phyloP scores from a whole-genome alignment of 2,888 invertebrate species.

The Enoplolaimus lenunculus region DNA sequence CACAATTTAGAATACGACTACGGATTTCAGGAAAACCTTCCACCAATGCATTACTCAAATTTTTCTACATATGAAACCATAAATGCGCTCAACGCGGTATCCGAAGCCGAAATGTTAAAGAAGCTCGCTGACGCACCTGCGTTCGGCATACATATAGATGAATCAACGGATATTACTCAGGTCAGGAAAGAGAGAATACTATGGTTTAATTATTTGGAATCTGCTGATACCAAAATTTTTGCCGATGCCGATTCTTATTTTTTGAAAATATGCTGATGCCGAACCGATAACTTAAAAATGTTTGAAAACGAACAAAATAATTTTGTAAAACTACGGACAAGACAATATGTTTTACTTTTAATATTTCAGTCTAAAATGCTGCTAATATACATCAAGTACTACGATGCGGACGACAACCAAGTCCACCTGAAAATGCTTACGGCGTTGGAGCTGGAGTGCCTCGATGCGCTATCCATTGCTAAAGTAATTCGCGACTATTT shows the following conservation, averaged over 20 bases:
- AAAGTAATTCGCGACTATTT: neutral
- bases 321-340: neutral
- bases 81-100: neutral
- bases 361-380: conserved; percentile 6
- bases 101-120: neutral
- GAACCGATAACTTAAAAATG: too few relatives aligned
- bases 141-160: conserved; percentile 7
- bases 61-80: neutral
- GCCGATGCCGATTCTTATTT: too few relatives aligned
- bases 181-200: neutral
- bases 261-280: too few relatives aligned
- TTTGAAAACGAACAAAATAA: too few relatives aligned
- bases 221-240: too few relatives aligned
- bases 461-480: neutral
- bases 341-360: conserved; percentile 1
- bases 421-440: neutral
- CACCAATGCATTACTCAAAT: neutral
- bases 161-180: conserved; percentile 10
- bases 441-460: neutral
- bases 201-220: too few relatives aligned
- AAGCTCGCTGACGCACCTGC: neutral
- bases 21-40: conserved; percentile 8
- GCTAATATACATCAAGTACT: conserved; percentile 6
- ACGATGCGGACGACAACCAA: neutral
- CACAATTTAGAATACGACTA: too few relatives aligned